Base-by-base conservation (phyloP, 2,797 vertebrate species). In the Eulemur coronatus region DNA sequence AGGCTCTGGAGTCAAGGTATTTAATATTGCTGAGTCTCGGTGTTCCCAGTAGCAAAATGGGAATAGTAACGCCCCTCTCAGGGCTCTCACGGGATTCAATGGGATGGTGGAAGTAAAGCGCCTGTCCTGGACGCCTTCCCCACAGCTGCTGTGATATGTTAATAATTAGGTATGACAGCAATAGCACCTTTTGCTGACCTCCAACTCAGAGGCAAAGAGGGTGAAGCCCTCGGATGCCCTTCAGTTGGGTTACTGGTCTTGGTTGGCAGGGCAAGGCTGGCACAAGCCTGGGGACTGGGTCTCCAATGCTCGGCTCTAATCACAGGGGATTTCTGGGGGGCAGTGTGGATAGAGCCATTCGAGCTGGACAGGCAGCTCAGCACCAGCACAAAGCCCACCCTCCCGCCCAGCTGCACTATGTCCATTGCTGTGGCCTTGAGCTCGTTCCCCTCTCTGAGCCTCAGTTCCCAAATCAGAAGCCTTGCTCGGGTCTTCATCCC, bases 381-480 rank as follows among this genome's bases (percentile, higher is more conserved):
- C n/a, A 18, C 46, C 22, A 11, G 72, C 55, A 65, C 70, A 26
- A 13, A 41, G 30, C 33, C 35, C n/a, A 0, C 7, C 7, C 33
- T 61, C 52, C 43, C 7, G 0, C 0, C 38, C 24, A 30, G 20
- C 52, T 55, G 18, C 4, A 10, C 43, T 52, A 55, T 0, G 0
- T 14, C 63, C 30, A n/a, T 33, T 1, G 5, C 73, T 17, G 4
- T 1, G 35, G 35, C 59, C n/a, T 24, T 3, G 20, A 11, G 57
- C 22, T 59, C n/a, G 48, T 17, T 67, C 5, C 48, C 48, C 11
- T 41, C 59, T 24, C 67, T 26, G 18, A 35, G 65, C 41, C 48
- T 92, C 57, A 4, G 41, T 73, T 73, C 33, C 59, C 67, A 85
- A 28, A 7, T 61, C 63, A 46, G 79, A 70, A 20, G 22, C 73